A percentile compares a stretch with the other conserved stretches of the same genome.
phyloP scores from a whole-genome alignment of 2,888 invertebrate species.

The Urechis unicinctus region DNA sequence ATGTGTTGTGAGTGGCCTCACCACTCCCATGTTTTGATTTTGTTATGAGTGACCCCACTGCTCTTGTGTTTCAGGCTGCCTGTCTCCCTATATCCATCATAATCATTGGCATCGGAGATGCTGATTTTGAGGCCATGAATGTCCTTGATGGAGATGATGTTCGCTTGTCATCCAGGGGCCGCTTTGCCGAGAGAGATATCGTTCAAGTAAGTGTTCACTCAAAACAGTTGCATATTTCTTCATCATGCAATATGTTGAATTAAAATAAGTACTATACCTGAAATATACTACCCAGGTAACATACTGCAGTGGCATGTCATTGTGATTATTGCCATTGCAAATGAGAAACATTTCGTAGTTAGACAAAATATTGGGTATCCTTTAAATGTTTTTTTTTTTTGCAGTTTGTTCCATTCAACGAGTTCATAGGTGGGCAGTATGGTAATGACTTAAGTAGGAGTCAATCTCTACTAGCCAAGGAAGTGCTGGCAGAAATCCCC shows the following conservation, averaged over 20 bases:
- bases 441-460: constrained; percentile 37
- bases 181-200: constrained; percentile 38
- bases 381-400: too few relatives aligned
- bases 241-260: too few relatives aligned
- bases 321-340: too few relatives aligned
- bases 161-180: constrained; percentile 28
- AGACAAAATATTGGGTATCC: too few relatives aligned
- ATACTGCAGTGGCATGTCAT: too few relatives aligned
- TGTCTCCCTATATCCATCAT: constrained; percentile 45
- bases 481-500: constrained; percentile 59
- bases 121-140: constrained; percentile 39
- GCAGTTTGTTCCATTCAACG: constrained; percentile 26
- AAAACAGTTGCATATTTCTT: too few relatives aligned
- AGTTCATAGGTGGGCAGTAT: constrained; percentile 30
- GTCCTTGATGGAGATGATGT: constrained; percentile 38
- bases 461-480: constrained; percentile 55
- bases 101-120: constrained; percentile 48
- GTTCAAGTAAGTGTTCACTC: constrained; percentile 28
- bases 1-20: too few relatives aligned
- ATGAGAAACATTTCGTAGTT: too few relatives aligned
- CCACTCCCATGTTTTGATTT: too few relatives aligned
- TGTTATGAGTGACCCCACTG: too few relatives aligned
- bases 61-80: constrained; percentile 50
- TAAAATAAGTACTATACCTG: too few relatives aligned
- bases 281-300: too few relatives aligned